phyloP scores from a whole-genome alignment of 2,888 invertebrate species.

The Andrena bicolor region DNA sequence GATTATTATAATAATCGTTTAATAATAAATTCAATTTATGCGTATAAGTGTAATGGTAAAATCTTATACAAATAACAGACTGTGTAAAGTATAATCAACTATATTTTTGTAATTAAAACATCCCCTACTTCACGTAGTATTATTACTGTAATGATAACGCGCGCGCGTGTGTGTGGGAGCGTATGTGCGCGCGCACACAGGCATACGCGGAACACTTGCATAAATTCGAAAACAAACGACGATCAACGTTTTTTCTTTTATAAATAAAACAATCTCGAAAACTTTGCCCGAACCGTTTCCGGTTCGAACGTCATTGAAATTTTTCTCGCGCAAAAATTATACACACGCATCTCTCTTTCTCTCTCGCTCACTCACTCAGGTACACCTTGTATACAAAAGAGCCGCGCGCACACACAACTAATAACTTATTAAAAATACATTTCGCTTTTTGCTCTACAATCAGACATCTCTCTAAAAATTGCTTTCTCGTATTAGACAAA shows the following conservation, averaged over 20 bases:
- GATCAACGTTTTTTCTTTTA: slow-evolving; percentile 53
- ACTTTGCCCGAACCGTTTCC: slow-evolving; percentile 9
- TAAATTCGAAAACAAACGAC: slow-evolving; percentile 55
- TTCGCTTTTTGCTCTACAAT: slow-evolving; percentile 72
- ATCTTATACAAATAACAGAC: slow-evolving; percentile 65
- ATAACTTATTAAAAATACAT: slow-evolving; percentile 82
- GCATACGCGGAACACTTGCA: slow-evolving; percentile 48
- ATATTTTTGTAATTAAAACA: slow-evolving; percentile 83
- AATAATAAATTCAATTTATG: slow-evolving; percentile 55
- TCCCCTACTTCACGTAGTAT: slow-evolving; percentile 80
- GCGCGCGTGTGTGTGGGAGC: slow-evolving; percentile 61
- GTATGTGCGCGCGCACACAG: slow-evolving; percentile 72
- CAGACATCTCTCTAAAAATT: slow-evolving; percentile 73
- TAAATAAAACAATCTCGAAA: slow-evolving; percentile 56
- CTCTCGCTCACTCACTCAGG: slow-evolving; percentile 56
- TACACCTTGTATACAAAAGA: slow-evolving; percentile 65
- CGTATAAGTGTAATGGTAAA: slow-evolving; percentile 58
- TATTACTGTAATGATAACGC: slow-evolving; percentile 74
- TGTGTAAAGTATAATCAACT: slow-evolving; percentile 80
- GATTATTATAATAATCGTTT: slow-evolving; percentile 47
- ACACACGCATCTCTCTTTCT: slow-evolving; percentile 12
- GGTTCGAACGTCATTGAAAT: slow-evolving; percentile 33
- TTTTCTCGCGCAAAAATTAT: slow-evolving; percentile 39
- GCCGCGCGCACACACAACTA: slow-evolving; percentile 69
- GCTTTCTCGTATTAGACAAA: slow-evolving; percentile 67